These are phyloP conservation scores for Diplazon laetatorius DNA, from an alignment of 2,888 invertebrate species.

Conservation along the genomic window DNA sequence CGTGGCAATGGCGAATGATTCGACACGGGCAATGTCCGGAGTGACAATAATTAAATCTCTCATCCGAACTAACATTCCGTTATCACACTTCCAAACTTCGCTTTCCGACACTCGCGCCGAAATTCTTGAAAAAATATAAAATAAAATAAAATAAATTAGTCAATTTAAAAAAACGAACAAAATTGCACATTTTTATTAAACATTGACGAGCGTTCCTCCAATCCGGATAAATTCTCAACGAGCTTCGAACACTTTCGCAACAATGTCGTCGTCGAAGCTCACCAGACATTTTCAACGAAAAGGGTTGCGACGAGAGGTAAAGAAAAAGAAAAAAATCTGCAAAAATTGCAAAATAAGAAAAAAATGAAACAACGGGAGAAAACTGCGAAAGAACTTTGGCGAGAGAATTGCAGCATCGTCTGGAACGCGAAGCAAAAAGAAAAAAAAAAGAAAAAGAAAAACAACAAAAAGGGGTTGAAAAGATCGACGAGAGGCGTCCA, in stretches of 20 bases:
- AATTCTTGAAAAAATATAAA: neutral
- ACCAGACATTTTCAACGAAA: conserved; percentile 62
- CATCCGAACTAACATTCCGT: neutral
- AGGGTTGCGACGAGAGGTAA: no score
- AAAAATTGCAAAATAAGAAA: conserved; percentile 27
- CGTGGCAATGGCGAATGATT: neutral
- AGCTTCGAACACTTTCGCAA: conserved; percentile 37
- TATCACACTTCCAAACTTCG: neutral
- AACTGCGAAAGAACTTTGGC: conserved; percentile 29
- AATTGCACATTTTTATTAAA: conserved; percentile 31
- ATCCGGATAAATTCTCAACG: conserved; percentile 39
- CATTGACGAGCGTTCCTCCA: conserved; percentile 51
- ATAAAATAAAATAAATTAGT: conserved; percentile 20
- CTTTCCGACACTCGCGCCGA: neutral
- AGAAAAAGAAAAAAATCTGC: conserved; percentile 16
- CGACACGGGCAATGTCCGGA: no score
- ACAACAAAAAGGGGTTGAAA: conserved; percentile 20
- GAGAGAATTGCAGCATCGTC: conserved; percentile 44
- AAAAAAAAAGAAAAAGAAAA: no score
- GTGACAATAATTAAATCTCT: neutral
- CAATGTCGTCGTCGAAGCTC: conserved; percentile 51
- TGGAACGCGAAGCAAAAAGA: conserved; percentile 27
- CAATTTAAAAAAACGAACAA: no score
- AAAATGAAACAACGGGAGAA: conserved; percentile 5
- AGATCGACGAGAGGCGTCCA: conserved; percentile 51